A percentile compares a stretch with the other conserved stretches of the same genome.
phyloP scores from a whole-genome alignment of 1,140 invertebrate species.

The Penaeus japonicus region DNA sequence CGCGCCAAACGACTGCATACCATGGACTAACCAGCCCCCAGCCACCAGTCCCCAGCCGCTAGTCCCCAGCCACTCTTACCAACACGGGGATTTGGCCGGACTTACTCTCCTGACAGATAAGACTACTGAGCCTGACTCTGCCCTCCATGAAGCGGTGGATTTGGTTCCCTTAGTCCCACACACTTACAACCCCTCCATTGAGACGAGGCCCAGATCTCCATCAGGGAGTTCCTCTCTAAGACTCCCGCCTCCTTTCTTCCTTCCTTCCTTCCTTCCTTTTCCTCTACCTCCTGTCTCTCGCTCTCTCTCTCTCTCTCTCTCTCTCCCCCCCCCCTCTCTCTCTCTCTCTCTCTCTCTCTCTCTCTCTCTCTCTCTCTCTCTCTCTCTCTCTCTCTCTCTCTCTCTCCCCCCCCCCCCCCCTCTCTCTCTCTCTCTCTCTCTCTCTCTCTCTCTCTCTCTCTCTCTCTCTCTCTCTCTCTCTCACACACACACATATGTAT shows the following conservation, averaged over 20 bases:
- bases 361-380: neutral
- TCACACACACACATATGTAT: too few species aligned
- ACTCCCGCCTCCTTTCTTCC: neutral
- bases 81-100: constrained; percentile 10
- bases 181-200: neutral
- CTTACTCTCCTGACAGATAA: constrained; percentile 4
- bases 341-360: neutral
- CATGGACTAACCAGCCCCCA: constrained; percentile 22
- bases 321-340: neutral
- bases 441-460: neutral
- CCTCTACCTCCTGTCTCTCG: neutral
- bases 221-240: neutral
- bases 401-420: neutral
- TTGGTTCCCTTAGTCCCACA: neutral
- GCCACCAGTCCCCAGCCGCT: neutral
- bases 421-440: neutral
- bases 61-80: neutral
- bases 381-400: neutral
- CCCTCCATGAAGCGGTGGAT: neutral
- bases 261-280: neutral
- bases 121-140: neutral
- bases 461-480: neutral
- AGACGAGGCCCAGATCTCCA: too few species aligned
- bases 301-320: neutral
- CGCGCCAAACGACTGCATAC: constrained; percentile 48